A percentile compares a stretch with the other conserved stretches of the same genome.
Evolutionary conservation across 2,113 vertebrate genomes (phyloP).

Genomic region (Panthera uncia): DNA sequence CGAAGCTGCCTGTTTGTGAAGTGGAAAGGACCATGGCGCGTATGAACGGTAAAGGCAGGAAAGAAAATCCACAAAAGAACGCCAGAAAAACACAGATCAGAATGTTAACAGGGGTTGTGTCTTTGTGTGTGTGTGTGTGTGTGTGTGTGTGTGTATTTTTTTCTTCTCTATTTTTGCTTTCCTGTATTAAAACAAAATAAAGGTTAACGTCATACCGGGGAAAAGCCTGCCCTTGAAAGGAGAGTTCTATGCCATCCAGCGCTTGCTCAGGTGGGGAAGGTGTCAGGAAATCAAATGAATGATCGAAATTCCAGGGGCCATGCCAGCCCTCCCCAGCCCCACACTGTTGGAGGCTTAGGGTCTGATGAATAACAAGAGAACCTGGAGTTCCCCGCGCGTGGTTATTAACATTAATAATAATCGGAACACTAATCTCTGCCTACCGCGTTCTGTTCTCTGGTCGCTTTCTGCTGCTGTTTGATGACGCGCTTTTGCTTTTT

Average conservation of each 20-base stretch:
- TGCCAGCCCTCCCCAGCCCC: not conserved
- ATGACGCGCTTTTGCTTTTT: constrained; percentile 62
- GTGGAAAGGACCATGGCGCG: not conserved
- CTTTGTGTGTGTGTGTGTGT: not conserved
- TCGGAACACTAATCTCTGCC: constrained; percentile 64
- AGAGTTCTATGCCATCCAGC: not conserved
- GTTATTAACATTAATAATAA: constrained; percentile 74
- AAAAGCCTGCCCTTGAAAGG: not conserved
- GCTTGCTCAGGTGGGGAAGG: constrained; percentile 32
- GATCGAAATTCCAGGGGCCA: not conserved
- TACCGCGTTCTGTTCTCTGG: constrained; percentile 15
- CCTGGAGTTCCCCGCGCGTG: constrained; percentile 16
- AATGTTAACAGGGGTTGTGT: not conserved
- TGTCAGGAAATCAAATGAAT: constrained; percentile 45
- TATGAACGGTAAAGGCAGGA: not conserved
- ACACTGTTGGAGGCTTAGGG: not conserved
- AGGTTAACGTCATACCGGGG: not conserved
- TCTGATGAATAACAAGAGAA: constrained; percentile 65
- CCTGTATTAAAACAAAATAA: not conserved
- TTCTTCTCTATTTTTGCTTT: not conserved
- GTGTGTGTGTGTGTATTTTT: not conserved
- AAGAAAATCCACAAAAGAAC: not conserved
- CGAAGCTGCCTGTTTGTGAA: not conserved
- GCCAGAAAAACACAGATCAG: not conserved
- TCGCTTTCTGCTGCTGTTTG: constrained; percentile 68